Evolutionary conservation across 2,113 vertebrate species (phyloP), one percentile per base, ranked within the genome.

Genomic region (Labeo rohita): DNA sequence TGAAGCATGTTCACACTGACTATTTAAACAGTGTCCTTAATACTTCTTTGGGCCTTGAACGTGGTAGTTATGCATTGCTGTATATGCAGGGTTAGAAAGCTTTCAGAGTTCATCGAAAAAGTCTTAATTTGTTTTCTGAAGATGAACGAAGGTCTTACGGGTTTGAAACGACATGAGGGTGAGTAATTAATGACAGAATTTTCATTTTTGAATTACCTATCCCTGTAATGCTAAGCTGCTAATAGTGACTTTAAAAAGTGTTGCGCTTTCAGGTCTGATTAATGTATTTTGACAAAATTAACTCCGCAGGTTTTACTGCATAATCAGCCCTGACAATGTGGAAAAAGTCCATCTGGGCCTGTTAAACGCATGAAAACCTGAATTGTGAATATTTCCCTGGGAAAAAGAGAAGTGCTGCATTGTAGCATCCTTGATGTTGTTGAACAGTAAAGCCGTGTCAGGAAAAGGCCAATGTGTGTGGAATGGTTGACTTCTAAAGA

Each of bases 401-500:
- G 6, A 34, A 15, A 34, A 4, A 23, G 63, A 49, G 21, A 47
- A 49, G 18, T 13, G 18, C 9, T 47, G 23, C 18, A n/a, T 45
- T 73, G 34, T 43, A 21, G 49, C 5, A 21, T 23, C 49, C 47
- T 49, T 74, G 8, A 74, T 74, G 10, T 13, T 49, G 21, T n/a
- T 73, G 70, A 47, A 73, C 2, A 0, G 76, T 79, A 59, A 79
- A 56, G 23, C 16, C 0, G 12, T 43, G 34, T n/a, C 18, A 61
- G 6, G 36, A 54, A 61, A 73, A 63, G 18, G n/a, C 52, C 73
- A 74, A 84, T 59, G 45, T 16, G 76, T 80, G 16, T 63, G 21
- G n/a, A 15, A 6, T 21, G 52, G 43, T n/a, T 85, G 76, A 78
- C 63, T 18, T 74, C 18, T 72, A 56, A 75, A 77, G 76, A 85